A percentile compares a stretch with the other conserved stretches of the same genome.
These are phyloP conservation scores for Myiagra hebetior DNA, from an alignment of 2,113 vertebrate genomes.

Conservation along the genomic window DNA sequence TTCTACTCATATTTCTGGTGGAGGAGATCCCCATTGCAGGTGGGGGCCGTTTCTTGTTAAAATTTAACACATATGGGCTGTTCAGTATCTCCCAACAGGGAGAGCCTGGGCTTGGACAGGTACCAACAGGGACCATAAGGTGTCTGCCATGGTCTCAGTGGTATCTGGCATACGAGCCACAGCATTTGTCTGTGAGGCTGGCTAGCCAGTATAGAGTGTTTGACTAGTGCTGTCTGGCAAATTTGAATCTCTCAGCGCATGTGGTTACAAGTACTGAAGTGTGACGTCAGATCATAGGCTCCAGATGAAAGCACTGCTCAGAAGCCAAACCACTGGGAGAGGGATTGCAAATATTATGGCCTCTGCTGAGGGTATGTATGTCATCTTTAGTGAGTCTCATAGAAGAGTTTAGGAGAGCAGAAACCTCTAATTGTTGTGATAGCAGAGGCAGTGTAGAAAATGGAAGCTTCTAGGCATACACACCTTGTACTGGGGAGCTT, in stretches of 20 bases:
- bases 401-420: not conserved
- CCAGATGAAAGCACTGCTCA: not conserved
- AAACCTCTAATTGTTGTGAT: not conserved
- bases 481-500: not conserved
- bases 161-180: not conserved
- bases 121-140: not conserved
- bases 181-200: not conserved
- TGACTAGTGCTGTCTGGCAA: not conserved
- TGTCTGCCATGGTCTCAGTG: not conserved
- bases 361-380: not conserved
- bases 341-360: not conserved
- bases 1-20: not conserved
- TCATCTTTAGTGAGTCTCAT: not conserved
- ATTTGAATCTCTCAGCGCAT: not conserved
- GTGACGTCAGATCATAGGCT: not conserved
- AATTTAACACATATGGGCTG: not conserved
- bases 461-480: not conserved
- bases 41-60: not conserved
- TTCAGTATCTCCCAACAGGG: not conserved
- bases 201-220: not conserved
- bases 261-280: not conserved
- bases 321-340: not conserved
- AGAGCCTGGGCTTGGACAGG: not conserved
- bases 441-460: not conserved
- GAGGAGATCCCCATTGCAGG: fast-evolving